Base-by-base conservation (phyloP, 2,113 vertebrate species). In the Chloropsis hardwickii region DNA sequence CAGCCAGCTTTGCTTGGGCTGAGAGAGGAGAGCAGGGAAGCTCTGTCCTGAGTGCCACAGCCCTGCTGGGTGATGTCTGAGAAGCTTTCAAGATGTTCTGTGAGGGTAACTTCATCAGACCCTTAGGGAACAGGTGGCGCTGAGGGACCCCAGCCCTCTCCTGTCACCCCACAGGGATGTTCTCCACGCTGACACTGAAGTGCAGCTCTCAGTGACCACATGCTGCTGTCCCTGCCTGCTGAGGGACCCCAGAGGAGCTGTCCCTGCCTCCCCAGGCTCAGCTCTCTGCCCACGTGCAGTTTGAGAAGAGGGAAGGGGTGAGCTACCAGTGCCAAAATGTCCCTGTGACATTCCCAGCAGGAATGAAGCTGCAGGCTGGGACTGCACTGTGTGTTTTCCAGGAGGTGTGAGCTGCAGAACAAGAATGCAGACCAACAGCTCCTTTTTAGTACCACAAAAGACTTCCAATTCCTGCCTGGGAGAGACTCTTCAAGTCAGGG, bases 161-260 rank as follows among this genome's bases (percentile, higher is more conserved):
- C 22, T 16, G 20, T 44, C 42, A 54, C 20, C 73, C 58, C 3
- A 1, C 54, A 73, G 60, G 42, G 71, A n/a, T 8, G 47, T 17
- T 29, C 37, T 24, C 53, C 2, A 4, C 4, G 16, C 61, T 29
- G 35, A n/a, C 51, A 39, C 37, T 25, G 2, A 44, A 25, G 14
- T 2, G 9, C 20, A 2, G 2, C 66, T 60, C 48, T 40, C 50
- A 77, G 62, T 12, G 39, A 64, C 51, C 64, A 42, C 0, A 0
- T 1, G 1, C 73, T 66, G 54, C 69, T 61, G 69, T 17, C 42
- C 42, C 37, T 86, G 79, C 40, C 42, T 1, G 6, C 76, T 48
- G n/a, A 33, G 27, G 21, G 14, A 37, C 16, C 47, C 81, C 60
- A 51, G 48, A 27, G 0, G 4, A 88, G 70, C 45, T 3, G 2